Evolutionary conservation across 2,797 vertebrate genomes (phyloP).

Genomic region (Acipenser ruthenus): DNA sequence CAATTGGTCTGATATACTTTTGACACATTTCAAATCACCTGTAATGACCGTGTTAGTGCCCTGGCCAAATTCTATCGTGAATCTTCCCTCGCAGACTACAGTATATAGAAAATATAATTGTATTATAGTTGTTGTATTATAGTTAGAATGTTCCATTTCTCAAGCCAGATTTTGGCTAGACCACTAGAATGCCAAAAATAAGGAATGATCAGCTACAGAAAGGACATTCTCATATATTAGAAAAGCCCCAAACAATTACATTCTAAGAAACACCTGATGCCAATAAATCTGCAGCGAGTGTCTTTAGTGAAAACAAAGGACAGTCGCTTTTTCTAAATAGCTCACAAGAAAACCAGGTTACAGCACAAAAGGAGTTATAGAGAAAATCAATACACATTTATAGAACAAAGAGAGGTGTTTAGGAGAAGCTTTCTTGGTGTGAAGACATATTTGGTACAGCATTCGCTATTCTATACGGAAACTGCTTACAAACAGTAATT

Average conservation of each 20-base stretch:
- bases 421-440: slow-evolving; percentile 42
- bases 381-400: slow-evolving; percentile 67
- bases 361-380: slow-evolving; percentile 43
- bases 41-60: too few species aligned
- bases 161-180: neutral
- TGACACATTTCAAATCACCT: too few species aligned
- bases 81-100: too few species aligned
- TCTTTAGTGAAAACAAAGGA: slow-evolving; percentile 32
- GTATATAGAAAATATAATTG: too few species aligned
- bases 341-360: slow-evolving; percentile 52
- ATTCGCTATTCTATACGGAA: slow-evolving; percentile 49
- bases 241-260: slow-evolving; percentile 31
- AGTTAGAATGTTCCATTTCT: too few species aligned
- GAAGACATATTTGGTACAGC: slow-evolving; percentile 45
- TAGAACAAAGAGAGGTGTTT: slow-evolving; percentile 49
- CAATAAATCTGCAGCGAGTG: slow-evolving; percentile 44
- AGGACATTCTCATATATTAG: slow-evolving; percentile 35
- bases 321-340: slow-evolving; percentile 55
- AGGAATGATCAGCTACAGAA: neutral
- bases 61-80: too few species aligned
- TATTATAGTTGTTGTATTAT: too few species aligned
- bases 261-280: slow-evolving; percentile 40
- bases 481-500: slow-evolving; percentile 43
- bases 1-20: too few species aligned
- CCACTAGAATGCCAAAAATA: neutral